Base-by-base conservation (phyloP, 64 coral and sea anemone species). In the Pocillopora damicornis region DNA sequence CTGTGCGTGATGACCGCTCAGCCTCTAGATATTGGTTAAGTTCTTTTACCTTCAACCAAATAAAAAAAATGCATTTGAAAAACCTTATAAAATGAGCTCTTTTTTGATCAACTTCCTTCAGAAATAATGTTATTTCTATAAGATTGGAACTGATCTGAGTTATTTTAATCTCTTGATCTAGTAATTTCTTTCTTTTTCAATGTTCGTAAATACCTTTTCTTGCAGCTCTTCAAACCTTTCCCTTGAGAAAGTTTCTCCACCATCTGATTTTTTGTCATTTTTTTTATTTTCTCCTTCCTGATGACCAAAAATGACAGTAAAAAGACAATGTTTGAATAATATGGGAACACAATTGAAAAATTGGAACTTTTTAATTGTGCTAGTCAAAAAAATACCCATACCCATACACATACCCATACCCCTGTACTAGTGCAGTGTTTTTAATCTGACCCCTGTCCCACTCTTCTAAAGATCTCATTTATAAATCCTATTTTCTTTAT, bases 1-100 rank as follows among this genome's bases (percentile, higher is more conserved):
- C 96, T 80, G 96, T 98, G 79, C 96, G 92, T 65, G 96, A 91
- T 68, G 96, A 94, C 18, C 96, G 88, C 38, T 98, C 96, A 57
- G 96, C 79, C 61, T 98, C 96, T 51, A 98, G 71, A 76, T 98
- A 98, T 25, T 98, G 96, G 34, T 63, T 92, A 25, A 98, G 75
- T 45, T 98, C 96, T 73, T 95, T 98, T 42, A 92, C 82, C 96
- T 98, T 62, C 17, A 82, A 42, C 15, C 14, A 11, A 73, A 37
- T 86, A 74, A 36, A 59, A 58, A 38, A 26, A 22, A 36, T 9
- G 59, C 9, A 72, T 61, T 35, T 65, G 4, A 56, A 85, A 30
- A 73, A 36, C 23, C 11, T 16, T 16, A 14, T 30, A 30, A 30
- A 30, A 30, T 30, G 30, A 17, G 61, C 22, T 17, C 15, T 12